Evolutionary conservation across 2,888 invertebrate species (phyloP), one percentile per base, ranked within the genome.

Genomic region (Dryomyza anilis): DNA sequence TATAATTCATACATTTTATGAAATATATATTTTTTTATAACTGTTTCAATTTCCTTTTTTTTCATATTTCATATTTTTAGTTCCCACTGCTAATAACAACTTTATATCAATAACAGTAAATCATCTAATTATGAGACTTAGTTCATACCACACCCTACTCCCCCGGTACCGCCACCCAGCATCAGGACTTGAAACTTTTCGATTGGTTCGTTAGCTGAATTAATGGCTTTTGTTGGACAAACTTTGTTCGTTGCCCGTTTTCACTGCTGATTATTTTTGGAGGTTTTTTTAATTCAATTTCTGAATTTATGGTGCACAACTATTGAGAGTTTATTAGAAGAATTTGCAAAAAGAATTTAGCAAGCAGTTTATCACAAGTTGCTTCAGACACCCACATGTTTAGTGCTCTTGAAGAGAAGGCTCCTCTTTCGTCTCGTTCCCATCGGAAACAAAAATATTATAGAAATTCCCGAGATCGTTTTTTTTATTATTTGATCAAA

Each of bases 51-150:
- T n/a, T n/a, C n/a, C n/a, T 33, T 33, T 6, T 2, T 3, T 5
- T 48, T 48, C 10, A 19, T 25, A 7, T 8, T 50, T n/a, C 27
- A 27, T 27, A 25, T 52, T 52, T 48, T 46, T 48, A 21, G 19
- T 60, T 50, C 6, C 10, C 29, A 36, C 43, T n/a, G 27, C n/a
- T n/a, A n/a, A n/a, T n/a, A 61, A 45, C 66, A 77, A 76, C 74
- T 76, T 76, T 76, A n/a, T n/a, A 67, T 73, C 78, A 74, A 77
- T 77, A 77, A 76, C 75, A 74, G 72, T 77, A 77, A 77, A 77
- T 77, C 77, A 77, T 77, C 77, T 77, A 76, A 77, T 77, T 77
- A 77, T 76, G 74, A 63, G 48, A 58, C 50, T 25, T n/a, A n/a
- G 27, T 43, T 43, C n/a, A 43, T 43, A 16, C 7, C 16, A 14